Evolutionary conservation across 2,113 vertebrate genomes (phyloP).

Genomic region (Erythrocebus patas): DNA sequence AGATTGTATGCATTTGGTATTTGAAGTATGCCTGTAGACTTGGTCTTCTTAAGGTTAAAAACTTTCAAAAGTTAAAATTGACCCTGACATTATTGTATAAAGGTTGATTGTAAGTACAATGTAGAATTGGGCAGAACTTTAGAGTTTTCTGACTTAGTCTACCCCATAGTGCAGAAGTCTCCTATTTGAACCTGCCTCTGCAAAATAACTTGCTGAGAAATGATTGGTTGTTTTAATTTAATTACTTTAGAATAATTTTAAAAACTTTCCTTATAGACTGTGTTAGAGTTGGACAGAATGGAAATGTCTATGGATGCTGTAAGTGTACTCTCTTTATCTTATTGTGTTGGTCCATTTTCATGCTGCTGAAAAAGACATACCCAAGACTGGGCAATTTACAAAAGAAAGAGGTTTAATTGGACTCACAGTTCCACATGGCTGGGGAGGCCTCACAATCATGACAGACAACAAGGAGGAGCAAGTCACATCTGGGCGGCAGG

Average conservation of each 20-base stretch:
- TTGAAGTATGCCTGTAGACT: not conserved
- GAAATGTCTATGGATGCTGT: constrained; percentile 90
- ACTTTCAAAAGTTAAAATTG: not conserved
- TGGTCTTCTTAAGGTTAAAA: not conserved
- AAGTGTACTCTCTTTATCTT: constrained; percentile 69
- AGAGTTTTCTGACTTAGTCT: not conserved
- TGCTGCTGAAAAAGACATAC: too few relatives aligned
- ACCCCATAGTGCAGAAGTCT: not conserved
- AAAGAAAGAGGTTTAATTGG: too few relatives aligned
- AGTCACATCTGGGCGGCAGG: too few relatives aligned
- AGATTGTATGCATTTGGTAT: not conserved
- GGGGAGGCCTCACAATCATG: too few relatives aligned
- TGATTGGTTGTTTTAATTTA: not conserved
- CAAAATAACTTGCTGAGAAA: not conserved
- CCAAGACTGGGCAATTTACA: too few relatives aligned
- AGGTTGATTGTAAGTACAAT: not conserved
- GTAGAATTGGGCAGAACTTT: not conserved
- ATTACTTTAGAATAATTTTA: constrained; percentile 31
- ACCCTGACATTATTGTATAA: not conserved
- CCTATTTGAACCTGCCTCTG: not conserved
- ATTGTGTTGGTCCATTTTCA: too few relatives aligned
- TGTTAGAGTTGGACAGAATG: constrained; percentile 95
- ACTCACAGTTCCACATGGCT: too few relatives aligned
- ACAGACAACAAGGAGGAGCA: too few relatives aligned
- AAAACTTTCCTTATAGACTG: constrained; percentile 84